These are phyloP conservation scores for Beroe forskalii DNA, from an alignment of 37 sponge, comb jelly and placozoan species.

Conservation along the genomic window DNA sequence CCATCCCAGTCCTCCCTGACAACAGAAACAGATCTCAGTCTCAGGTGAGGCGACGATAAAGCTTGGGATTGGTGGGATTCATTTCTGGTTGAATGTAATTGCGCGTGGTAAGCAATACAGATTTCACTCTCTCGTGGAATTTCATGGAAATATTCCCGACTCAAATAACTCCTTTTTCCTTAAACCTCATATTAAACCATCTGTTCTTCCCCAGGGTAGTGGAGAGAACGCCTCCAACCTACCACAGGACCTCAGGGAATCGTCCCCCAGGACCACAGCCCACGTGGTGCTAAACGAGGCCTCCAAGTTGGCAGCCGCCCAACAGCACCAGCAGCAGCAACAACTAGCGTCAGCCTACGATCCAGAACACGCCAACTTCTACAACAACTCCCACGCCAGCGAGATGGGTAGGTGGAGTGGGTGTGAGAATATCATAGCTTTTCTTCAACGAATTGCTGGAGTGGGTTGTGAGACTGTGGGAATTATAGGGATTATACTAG, in stretches of 20 bases:
- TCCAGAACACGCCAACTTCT: constrained; percentile 9
- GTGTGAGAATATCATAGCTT: no score
- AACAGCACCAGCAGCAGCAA: constrained; percentile 9
- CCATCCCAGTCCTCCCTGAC: constrained; percentile 28
- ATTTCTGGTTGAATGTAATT: not conserved
- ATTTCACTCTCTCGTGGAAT: no score
- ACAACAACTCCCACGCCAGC: not conserved
- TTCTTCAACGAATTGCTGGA: no score
- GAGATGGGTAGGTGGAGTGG: constrained; percentile 22
- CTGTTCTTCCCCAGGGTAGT: no score
- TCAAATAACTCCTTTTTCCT: no score
- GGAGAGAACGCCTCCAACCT: constrained; percentile 24
- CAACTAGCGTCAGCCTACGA: not conserved
- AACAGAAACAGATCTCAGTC: constrained; percentile 52
- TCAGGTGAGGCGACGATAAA: not conserved
- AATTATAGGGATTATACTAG: no score
- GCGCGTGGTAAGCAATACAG: no score
- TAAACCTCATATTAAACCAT: no score
- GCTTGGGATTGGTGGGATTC: not conserved
- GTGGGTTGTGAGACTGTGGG: no score
- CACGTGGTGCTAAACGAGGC: not conserved
- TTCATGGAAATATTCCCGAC: no score
- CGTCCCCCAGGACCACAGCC: not conserved
- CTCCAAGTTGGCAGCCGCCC: constrained; percentile 9
- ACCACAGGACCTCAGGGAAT: not conserved